Conservation (phyloP, 2,113 vertebrate genomes). For the Shinisaurus crocodilurus region DNA sequence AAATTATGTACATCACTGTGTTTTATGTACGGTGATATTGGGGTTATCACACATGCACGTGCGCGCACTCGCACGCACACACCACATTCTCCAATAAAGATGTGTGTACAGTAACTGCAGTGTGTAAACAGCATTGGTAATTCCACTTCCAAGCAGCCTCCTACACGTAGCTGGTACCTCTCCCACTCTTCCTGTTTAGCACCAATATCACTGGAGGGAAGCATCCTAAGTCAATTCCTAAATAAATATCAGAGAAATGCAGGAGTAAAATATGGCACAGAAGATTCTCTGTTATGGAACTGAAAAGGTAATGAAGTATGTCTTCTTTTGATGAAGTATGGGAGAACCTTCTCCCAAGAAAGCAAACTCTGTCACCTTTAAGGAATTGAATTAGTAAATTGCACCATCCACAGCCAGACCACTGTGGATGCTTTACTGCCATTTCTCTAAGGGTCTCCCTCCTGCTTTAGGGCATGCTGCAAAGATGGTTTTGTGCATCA, state of each 20-base stretch:
- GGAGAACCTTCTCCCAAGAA: background rate
- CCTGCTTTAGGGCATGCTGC: background rate
- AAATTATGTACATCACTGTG: background rate
- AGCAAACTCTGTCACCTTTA: background rate
- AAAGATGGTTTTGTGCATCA: background rate
- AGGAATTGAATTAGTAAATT: background rate
- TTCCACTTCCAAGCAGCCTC: background rate
- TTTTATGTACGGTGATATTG: background rate
- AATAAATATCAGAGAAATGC: background rate
- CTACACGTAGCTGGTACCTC: background rate
- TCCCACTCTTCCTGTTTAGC: background rate
- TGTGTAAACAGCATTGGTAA: background rate
- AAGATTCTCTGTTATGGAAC: background rate
- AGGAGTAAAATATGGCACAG: background rate
- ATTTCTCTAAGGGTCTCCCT: background rate
- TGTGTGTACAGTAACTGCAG: background rate
- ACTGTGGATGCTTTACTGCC: background rate
- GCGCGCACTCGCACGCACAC: background rate
- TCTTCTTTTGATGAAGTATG: background rate
- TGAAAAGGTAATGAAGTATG: background rate
- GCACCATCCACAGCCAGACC: background rate
- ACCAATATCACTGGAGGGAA: background rate
- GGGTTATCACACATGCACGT: background rate
- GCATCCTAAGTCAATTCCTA: background rate
- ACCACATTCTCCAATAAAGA: background rate